These are phyloP conservation scores for Pitangus sulphuratus DNA, from an alignment of 2,797 vertebrate genomes.

Conservation along the genomic window DNA sequence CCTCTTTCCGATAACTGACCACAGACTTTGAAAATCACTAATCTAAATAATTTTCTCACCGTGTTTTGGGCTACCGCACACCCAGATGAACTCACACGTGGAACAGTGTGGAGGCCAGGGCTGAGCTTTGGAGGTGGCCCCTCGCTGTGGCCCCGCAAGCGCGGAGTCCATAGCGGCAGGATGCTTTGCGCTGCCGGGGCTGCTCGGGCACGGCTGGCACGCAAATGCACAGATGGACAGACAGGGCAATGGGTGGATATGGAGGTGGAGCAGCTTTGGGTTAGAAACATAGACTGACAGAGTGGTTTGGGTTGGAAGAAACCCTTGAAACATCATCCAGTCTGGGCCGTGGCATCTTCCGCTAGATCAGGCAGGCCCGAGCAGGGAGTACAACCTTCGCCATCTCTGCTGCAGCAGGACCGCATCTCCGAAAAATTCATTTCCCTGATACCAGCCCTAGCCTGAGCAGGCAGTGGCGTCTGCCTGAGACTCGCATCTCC, in stretches of 20 bases:
- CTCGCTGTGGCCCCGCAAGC: accelerated
- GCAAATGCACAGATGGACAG: accelerated
- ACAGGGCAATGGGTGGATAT: accelerated
- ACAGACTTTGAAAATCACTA: not conserved
- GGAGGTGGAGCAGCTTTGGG: not conserved
- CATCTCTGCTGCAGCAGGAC: not conserved
- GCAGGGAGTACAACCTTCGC: not conserved
- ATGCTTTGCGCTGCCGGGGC: not conserved
- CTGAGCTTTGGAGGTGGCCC: not conserved
- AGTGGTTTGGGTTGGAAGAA: not conserved
- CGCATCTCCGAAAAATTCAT: accelerated
- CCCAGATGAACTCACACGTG: accelerated
- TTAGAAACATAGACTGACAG: not conserved
- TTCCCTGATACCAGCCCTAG: not conserved
- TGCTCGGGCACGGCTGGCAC: not conserved
- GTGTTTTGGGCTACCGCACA: not conserved
- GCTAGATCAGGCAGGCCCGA: not conserved
- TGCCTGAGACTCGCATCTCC: not conserved
- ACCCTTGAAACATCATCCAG: not conserved
- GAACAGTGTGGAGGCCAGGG: not conserved
- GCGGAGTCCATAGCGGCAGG: not conserved
- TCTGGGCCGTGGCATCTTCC: not conserved
- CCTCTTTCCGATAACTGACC: accelerated
- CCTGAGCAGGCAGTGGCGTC: not conserved
- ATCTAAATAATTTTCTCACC: not conserved